Conservation (phyloP, 2,113 vertebrate species). For the Herpailurus yagouaroundi region DNA sequence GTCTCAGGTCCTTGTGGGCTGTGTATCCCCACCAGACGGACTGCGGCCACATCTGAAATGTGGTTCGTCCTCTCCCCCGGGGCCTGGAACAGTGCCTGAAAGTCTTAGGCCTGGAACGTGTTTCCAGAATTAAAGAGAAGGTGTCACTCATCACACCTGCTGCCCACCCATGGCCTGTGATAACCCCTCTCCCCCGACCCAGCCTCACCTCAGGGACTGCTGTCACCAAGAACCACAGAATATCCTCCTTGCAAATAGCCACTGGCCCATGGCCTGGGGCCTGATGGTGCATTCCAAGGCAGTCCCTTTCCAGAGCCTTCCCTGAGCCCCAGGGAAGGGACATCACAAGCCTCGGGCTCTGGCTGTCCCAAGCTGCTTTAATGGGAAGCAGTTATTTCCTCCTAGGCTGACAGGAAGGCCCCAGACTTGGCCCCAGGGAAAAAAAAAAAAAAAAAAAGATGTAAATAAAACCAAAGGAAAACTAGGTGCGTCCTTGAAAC, state of each 20-base stretch:
- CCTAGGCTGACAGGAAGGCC: background rate
- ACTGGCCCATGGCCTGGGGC: background rate
- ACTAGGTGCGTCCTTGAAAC: conserved; percentile 72
- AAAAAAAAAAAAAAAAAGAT: background rate
- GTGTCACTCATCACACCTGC: background rate
- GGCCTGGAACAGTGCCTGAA: background rate
- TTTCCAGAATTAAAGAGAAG: background rate
- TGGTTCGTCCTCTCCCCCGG: background rate
- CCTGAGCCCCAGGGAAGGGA: background rate
- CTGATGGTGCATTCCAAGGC: background rate
- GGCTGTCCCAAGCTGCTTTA: background rate
- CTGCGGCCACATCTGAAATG: rapidly evolving
- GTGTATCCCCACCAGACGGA: rapidly evolving
- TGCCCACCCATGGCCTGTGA: background rate
- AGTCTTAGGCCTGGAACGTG: background rate
- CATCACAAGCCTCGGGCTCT: rapidly evolving
- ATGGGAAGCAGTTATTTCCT: background rate
- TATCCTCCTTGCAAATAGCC: background rate
- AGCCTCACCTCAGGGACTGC: background rate
- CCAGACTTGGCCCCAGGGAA: background rate
- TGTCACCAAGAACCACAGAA: background rate
- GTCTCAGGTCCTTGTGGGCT: background rate
- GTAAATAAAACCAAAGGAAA: conserved; percentile 34
- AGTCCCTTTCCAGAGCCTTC: background rate
- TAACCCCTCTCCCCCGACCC: rapidly evolving